These are phyloP conservation scores for Meloidogyne chitwoodi DNA, from an alignment of 1,140 invertebrate genomes.

Conservation along the genomic window DNA sequence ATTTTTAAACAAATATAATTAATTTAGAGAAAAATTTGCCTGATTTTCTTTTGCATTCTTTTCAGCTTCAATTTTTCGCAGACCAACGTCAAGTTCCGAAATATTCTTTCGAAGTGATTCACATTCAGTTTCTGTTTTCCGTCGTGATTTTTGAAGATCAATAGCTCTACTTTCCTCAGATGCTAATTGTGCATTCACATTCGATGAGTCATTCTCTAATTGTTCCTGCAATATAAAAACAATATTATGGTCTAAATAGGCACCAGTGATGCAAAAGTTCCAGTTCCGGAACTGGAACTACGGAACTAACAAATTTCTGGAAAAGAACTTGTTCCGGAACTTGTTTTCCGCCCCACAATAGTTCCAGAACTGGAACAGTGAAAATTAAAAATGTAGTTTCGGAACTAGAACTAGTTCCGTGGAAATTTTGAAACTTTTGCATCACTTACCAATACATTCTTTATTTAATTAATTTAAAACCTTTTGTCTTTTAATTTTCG, in stretches of 20 bases:
- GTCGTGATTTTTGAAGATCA: conserved; percentile 43
- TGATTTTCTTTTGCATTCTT: conserved; percentile 91
- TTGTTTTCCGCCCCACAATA: too few species aligned
- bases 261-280: neutral
- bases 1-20: conserved; percentile 72
- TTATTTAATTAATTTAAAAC: too few species aligned
- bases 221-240: conserved; percentile 8
- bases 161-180: conserved; percentile 43
- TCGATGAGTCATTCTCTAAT: conserved; percentile 14
- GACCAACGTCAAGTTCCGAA: conserved; percentile 59
- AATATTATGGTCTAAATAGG: too few species aligned
- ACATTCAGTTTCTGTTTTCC: conserved; percentile 48
- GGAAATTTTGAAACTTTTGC: too few species aligned
- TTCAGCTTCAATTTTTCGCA: conserved; percentile 71
- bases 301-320: too few species aligned
- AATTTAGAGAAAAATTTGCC: conserved; percentile 63
- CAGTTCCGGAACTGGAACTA: too few species aligned
- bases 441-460: too few species aligned
- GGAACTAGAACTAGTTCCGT: too few species aligned
- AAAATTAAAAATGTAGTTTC: too few species aligned
- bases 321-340: too few species aligned
- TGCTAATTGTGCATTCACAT: conserved; percentile 37
- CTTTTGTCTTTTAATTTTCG: conserved; percentile 13
- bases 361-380: too few species aligned
- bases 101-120: conserved; percentile 53